These are phyloP conservation scores for Anarhynchus alexandrinus DNA, from an alignment of 2,113 vertebrate genomes.

Conservation along the genomic window DNA sequence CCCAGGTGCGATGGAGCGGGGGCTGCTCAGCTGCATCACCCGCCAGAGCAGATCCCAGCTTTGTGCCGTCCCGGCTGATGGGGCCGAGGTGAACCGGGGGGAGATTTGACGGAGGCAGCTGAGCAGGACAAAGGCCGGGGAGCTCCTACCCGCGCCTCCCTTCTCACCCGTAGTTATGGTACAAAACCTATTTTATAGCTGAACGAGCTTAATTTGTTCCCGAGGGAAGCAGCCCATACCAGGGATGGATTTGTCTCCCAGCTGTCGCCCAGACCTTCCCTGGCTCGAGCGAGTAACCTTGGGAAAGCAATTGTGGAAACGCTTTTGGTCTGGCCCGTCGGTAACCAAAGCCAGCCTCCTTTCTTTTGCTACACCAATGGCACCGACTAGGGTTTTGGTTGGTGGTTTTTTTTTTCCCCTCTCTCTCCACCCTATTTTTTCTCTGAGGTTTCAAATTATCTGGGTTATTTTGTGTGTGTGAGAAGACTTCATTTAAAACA, in stretches of 20 bases:
- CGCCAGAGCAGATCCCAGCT: accelerated
- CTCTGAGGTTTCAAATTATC: conserved; percentile 57
- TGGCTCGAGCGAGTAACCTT: accelerated
- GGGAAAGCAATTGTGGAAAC: neutral
- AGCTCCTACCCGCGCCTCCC: neutral
- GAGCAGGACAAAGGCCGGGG: neutral
- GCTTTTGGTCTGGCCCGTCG: neutral
- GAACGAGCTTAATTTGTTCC: neutral
- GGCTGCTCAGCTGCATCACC: neutral
- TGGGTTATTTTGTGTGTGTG: conserved; percentile 66
- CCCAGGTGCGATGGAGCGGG: accelerated
- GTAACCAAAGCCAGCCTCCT: conserved; percentile 10
- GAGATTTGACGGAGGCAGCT: neutral
- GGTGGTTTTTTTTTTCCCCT: neutral
- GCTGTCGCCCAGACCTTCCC: conserved; percentile 9
- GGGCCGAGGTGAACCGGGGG: accelerated
- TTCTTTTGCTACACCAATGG: neutral
- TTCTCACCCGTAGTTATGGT: accelerated
- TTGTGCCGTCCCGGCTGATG: accelerated
- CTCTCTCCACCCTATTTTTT: neutral
- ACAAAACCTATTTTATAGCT: neutral
- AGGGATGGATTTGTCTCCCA: conserved; percentile 33
- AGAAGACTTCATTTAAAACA: conserved; percentile 67
- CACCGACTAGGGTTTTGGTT: neutral
- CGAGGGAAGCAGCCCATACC: neutral